phyloP scores from a whole-genome alignment of 2,888 invertebrate species.

The Parnassius orleans region DNA sequence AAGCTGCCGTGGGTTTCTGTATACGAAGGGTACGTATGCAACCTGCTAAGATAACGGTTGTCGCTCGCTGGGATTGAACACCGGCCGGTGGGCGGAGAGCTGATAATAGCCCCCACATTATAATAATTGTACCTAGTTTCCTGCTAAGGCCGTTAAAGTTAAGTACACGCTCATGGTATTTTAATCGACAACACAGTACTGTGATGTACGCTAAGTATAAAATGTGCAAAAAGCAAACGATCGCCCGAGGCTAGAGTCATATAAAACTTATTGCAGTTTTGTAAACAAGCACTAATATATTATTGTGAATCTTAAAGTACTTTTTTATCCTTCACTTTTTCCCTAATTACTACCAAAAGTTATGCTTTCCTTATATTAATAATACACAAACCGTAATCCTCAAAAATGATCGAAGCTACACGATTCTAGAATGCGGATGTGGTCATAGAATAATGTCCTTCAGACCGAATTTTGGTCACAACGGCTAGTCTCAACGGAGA shows the following conservation, averaged over 20 bases:
- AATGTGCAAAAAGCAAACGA: constrained; percentile 5
- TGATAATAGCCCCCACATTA: constrained; percentile 27
- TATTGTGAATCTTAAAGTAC: too few relatives aligned
- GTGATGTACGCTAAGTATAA: constrained; percentile 1
- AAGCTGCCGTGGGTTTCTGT: too few relatives aligned
- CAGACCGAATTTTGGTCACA: too few relatives aligned
- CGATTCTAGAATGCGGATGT: too few relatives aligned
- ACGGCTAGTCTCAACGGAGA: too few relatives aligned
- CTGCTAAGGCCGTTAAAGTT: constrained; percentile 11
- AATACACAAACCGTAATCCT: too few relatives aligned
- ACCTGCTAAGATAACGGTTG: constrained; percentile 7
- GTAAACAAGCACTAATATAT: neutral
- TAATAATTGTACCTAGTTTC: constrained; percentile 20
- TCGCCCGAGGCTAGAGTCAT: neutral
- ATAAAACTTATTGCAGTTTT: neutral
- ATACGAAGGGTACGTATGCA: neutral
- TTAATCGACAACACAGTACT: constrained; percentile 6
- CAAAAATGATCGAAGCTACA: too few relatives aligned
- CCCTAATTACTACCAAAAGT: too few relatives aligned
- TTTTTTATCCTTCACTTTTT: too few relatives aligned
- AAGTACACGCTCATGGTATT: constrained; percentile 21
- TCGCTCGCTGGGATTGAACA: constrained; percentile 2
- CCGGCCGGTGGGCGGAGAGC: constrained; percentile 14
- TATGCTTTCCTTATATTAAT: too few relatives aligned
- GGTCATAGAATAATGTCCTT: too few relatives aligned